Evolutionary conservation across 2,797 vertebrate species (phyloP).

Genomic region (Crax fasciolata): DNA sequence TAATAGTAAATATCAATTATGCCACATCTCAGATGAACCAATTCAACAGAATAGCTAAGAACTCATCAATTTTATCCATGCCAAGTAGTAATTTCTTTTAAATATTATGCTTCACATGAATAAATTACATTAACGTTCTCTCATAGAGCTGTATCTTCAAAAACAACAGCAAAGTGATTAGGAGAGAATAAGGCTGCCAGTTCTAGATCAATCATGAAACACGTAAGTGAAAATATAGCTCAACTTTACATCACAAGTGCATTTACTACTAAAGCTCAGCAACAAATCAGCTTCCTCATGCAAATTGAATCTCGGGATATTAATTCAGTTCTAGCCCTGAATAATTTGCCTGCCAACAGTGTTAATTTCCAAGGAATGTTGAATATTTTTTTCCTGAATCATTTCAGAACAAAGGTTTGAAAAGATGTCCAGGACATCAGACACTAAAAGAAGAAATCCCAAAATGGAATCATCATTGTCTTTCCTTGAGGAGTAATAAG

Average conservation of each 20-base stretch:
- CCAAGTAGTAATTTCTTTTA: slow-evolving; percentile 13
- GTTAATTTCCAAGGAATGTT: not conserved
- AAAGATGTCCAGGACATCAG: not conserved
- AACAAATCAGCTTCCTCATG: not conserved
- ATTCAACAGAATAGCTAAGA: slow-evolving; percentile 23
- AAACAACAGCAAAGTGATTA: not conserved
- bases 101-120: slow-evolving; percentile 20
- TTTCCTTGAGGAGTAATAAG: not conserved
- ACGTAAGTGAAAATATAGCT: not conserved
- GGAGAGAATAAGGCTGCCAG: not conserved
- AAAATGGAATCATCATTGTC: not conserved
- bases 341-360: not conserved
- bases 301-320: not conserved
- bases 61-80: not conserved
- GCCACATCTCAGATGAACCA: not conserved
- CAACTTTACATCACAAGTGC: not conserved
- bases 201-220: not conserved
- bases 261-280: slow-evolving; percentile 2
- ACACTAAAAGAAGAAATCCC: not conserved
- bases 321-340: not conserved
- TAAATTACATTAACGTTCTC: slow-evolving; percentile 25
- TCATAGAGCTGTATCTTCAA: slow-evolving; percentile 26
- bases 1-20: slow-evolving; percentile 50
- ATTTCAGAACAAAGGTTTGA: not conserved
- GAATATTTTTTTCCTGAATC: not conserved